Evolutionary conservation across 2,113 vertebrate species (phyloP).

Genomic region (Atractosteus spatula): DNA sequence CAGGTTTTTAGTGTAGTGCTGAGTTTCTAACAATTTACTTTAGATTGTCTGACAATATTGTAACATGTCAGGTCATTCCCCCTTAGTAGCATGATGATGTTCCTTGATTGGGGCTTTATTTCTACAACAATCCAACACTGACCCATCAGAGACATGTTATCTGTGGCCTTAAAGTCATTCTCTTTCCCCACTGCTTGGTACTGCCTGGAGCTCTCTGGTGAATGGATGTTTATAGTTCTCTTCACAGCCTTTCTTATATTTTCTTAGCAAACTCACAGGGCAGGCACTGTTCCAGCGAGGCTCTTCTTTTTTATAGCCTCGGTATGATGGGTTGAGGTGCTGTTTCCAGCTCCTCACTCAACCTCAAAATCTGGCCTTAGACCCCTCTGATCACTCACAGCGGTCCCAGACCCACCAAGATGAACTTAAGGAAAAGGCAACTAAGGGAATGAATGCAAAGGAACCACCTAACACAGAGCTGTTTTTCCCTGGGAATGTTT

Average conservation of each 20-base stretch:
- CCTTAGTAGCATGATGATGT: no score
- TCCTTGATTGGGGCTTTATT: no score
- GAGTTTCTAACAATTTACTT: no score
- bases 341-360: not conserved
- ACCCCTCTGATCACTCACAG: not conserved
- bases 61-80: no score
- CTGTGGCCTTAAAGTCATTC: no score
- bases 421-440: not conserved
- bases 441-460: not conserved
- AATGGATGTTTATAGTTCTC: not conserved
- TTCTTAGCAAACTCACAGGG: slow-evolving; percentile 1
- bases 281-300: not conserved
- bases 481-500: no score
- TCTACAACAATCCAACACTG: no score
- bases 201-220: not conserved
- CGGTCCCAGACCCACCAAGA: not conserved
- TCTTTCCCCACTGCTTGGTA: no score
- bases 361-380: not conserved
- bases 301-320: not conserved
- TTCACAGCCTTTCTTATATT: not conserved
- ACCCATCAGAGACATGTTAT: no score
- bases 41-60: no score
- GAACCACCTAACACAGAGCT: no score
- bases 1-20: no score
- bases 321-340: not conserved